A percentile compares a stretch with the other conserved stretches of the same genome.
Evolutionary conservation across 1,140 invertebrate species (phyloP).

Genomic region (Trachelipus rathkii): DNA sequence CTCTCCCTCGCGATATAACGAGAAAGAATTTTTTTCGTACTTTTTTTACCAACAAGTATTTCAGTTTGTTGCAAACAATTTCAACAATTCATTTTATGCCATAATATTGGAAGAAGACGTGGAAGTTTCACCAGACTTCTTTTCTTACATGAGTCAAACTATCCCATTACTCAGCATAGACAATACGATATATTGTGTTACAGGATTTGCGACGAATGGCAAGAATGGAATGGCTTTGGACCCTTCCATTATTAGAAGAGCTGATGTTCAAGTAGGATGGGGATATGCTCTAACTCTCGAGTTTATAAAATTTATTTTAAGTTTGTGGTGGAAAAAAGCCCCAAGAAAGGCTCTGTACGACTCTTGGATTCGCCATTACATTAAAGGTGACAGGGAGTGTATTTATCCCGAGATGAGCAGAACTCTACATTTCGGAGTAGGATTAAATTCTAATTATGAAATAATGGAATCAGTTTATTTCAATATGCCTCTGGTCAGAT

Average conservation of each 20-base stretch:
- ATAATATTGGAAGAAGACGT: constrained; percentile 22
- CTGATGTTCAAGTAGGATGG: constrained; percentile 21
- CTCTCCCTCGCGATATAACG: not conserved
- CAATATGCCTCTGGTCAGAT: not conserved
- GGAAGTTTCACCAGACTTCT: constrained; percentile 21
- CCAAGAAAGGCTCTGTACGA: not conserved
- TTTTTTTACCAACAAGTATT: constrained; percentile 14
- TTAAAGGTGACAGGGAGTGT: not conserved
- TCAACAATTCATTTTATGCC: not conserved
- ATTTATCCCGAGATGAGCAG: not conserved
- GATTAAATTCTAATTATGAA: not conserved
- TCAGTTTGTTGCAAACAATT: not conserved
- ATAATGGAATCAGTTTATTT: not conserved
- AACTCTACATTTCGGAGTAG: not conserved
- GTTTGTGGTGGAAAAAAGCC: not conserved
- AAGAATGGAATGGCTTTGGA: not conserved
- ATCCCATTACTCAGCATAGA: not conserved
- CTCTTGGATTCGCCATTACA: not conserved
- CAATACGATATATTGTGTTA: not conserved
- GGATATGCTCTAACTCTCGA: constrained; percentile 1
- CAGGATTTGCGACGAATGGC: not conserved
- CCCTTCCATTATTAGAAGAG: not conserved
- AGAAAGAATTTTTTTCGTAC: constrained; percentile 9
- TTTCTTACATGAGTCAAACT: constrained; percentile 10
- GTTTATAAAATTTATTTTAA: not conserved